Percentiles rank a stretch among this genome's conserved stretches.
phyloP scores from a whole-genome alignment of 1,140 invertebrate genomes.

The Drosophila arawakana region DNA sequence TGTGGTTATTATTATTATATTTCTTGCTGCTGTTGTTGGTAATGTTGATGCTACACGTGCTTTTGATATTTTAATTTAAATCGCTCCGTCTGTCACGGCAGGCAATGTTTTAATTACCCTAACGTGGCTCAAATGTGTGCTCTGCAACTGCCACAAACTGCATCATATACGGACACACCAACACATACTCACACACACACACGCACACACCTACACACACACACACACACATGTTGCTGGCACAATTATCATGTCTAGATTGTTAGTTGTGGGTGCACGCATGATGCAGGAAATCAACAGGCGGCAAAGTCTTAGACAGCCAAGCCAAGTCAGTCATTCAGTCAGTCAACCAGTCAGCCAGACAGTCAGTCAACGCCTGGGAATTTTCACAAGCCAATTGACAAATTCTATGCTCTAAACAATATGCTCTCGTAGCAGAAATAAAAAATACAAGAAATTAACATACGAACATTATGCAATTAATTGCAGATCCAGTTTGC shows the following conservation, averaged over 20 bases:
- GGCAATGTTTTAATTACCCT: slow-evolving; percentile 64
- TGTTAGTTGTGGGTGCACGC: slow-evolving; percentile 21
- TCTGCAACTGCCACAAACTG: slow-evolving; percentile 40
- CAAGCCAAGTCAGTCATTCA: slow-evolving; percentile 33
- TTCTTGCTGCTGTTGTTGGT: slow-evolving; percentile 24
- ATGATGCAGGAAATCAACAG: slow-evolving; percentile 28
- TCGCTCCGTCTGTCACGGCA: slow-evolving; percentile 60
- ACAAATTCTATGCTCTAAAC: slow-evolving; percentile 47
- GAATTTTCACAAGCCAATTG: slow-evolving; percentile 57
- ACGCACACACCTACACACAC: not conserved
- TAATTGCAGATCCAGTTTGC: not conserved
- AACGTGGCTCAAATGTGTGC: slow-evolving; percentile 2
- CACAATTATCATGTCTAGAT: slow-evolving; percentile 22
- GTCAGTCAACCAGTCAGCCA: slow-evolving; percentile 9
- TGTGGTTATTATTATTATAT: slow-evolving; percentile 20
- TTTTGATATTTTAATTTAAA: slow-evolving; percentile 68
- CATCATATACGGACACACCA: slow-evolving; percentile 38
- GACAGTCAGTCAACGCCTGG: slow-evolving; percentile 53
- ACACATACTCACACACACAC: slow-evolving; percentile 10
- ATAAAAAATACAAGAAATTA: too few relatives aligned
- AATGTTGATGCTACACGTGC: slow-evolving; percentile 62
- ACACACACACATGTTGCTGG: not conserved
- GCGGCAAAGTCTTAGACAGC: slow-evolving; percentile 32
- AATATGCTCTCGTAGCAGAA: slow-evolving; percentile 32
- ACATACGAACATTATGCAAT: not conserved